Conservation (phyloP, 2,797 vertebrate genomes). For the Neopelma chrysocephalum region DNA sequence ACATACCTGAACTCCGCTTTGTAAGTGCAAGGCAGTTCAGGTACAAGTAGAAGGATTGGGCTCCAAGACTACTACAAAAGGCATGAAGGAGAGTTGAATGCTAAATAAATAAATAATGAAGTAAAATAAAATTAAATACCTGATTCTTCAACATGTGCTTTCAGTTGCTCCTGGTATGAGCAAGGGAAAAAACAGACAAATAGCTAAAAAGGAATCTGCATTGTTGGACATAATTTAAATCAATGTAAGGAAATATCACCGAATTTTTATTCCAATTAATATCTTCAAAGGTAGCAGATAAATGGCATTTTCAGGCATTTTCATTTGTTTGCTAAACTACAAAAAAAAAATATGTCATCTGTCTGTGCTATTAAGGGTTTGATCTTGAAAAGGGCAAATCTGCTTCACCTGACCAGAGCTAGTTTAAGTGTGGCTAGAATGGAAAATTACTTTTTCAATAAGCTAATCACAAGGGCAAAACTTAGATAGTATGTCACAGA, state of each 20-base stretch:
- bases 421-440: background rate
- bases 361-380: background rate
- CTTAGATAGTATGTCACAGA: background rate
- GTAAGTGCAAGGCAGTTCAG: background rate
- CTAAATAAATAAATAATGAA: background rate
- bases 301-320: background rate
- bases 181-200: background rate
- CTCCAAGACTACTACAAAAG: background rate
- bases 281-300: background rate
- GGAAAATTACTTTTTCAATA: background rate
- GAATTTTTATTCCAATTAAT: background rate
- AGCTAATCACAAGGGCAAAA: background rate
- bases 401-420: background rate
- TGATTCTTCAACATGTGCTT: background rate
- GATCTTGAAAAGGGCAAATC: background rate
- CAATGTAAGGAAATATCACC: background rate
- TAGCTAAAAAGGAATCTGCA: background rate
- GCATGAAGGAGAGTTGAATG: background rate
- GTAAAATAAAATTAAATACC: background rate
- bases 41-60: background rate
- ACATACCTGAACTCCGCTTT: background rate
- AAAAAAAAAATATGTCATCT: background rate
- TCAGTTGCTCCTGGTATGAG: background rate
- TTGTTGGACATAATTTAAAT: background rate
- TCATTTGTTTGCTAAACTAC: background rate